Evolutionary conservation across 2,888 invertebrate species (phyloP).

Genomic region (Elegia similella): DNA sequence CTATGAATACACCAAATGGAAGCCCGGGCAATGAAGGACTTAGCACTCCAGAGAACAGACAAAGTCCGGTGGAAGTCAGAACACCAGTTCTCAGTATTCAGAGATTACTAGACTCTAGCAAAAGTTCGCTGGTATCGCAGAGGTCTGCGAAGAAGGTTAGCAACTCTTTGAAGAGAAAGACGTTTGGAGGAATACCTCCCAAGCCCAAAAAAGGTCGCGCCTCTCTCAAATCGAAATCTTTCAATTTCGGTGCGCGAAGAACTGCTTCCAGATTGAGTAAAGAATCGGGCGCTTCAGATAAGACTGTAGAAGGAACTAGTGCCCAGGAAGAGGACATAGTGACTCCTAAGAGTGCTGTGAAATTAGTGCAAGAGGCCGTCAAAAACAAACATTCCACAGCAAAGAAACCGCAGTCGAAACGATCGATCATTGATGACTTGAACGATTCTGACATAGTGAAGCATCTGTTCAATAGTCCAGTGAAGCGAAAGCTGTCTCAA

Average conservation of each 20-base stretch:
- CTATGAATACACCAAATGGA: background rate
- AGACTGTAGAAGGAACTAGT: slow-evolving; percentile 30
- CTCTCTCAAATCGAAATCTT: slow-evolving; percentile 42
- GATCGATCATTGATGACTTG: slow-evolving; percentile 68
- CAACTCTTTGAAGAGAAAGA: slow-evolving; percentile 40
- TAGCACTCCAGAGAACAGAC: slow-evolving; percentile 53
- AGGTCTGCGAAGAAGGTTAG: slow-evolving; percentile 27
- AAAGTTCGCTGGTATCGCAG: slow-evolving; percentile 33
- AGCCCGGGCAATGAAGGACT: slow-evolving; percentile 32
- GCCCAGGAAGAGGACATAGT: slow-evolving; percentile 42
- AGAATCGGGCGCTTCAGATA: slow-evolving; percentile 26
- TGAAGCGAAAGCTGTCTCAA: slow-evolving; percentile 72
- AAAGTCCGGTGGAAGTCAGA: slow-evolving; percentile 48
- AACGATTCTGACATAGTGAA: slow-evolving; percentile 67
- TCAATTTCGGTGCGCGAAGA: slow-evolving; percentile 34
- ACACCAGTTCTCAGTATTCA: slow-evolving; percentile 66
- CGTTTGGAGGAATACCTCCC: slow-evolving; percentile 39
- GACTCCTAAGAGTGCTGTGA: slow-evolving; percentile 64
- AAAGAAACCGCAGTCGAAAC: slow-evolving; percentile 71
- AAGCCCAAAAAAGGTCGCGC: slow-evolving; percentile 31
- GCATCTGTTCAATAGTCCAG: slow-evolving; percentile 71
- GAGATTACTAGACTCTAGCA: slow-evolving; percentile 52
- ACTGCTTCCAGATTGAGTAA: slow-evolving; percentile 31
- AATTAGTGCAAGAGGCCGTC: slow-evolving; percentile 57
- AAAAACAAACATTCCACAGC: slow-evolving; percentile 74